phyloP scores from a whole-genome alignment of 2,113 vertebrate species.

The Microtus oregoni region DNA sequence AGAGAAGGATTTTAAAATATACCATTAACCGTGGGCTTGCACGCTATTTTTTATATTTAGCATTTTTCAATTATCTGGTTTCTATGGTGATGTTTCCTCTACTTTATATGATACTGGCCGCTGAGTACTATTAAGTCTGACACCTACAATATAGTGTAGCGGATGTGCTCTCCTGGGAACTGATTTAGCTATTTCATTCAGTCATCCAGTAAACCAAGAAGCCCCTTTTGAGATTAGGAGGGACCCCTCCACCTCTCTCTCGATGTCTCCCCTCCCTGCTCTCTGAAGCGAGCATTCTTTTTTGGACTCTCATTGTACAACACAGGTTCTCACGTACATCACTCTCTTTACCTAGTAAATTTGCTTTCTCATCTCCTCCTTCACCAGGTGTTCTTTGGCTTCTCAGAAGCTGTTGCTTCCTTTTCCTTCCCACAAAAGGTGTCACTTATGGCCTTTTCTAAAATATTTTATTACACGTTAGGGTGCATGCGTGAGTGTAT shows the following conservation, averaged over 20 bases:
- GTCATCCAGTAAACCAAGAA: background rate
- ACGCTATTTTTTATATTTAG: background rate
- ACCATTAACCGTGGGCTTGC: background rate
- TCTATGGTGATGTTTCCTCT: background rate
- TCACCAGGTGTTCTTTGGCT: background rate
- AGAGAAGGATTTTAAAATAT: background rate
- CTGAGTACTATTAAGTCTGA: background rate
- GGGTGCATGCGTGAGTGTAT: too few species aligned
- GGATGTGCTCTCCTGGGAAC: background rate
- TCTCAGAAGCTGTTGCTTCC: conserved; percentile 1
- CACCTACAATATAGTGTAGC: background rate
- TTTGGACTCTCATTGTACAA: background rate
- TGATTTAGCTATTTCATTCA: background rate
- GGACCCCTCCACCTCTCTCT: background rate
- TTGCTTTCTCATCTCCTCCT: background rate
- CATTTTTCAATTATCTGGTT: background rate
- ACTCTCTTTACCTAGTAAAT: background rate
- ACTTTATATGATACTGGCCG: background rate
- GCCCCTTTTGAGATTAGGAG: background rate
- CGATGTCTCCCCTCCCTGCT: background rate
- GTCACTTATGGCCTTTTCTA: background rate
- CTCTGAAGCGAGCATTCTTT: background rate
- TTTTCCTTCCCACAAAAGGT: background rate
- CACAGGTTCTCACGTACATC: background rate
- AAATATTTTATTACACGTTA: too few species aligned